These are phyloP conservation scores for Clistopyga incitator DNA, from an alignment of 2,888 invertebrate species.

Conservation along the genomic window DNA sequence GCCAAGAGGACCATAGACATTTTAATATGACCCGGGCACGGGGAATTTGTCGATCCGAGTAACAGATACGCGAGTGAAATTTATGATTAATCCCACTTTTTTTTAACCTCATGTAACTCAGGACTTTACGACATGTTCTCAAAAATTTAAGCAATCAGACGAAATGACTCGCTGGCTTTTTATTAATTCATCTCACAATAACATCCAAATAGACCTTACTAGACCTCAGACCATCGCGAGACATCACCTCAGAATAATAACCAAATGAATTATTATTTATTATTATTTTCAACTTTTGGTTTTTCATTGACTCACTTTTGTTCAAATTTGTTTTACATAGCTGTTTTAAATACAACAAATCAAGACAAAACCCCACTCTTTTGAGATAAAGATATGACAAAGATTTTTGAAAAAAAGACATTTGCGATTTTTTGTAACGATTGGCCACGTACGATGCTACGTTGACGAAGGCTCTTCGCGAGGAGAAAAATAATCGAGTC, in stretches of 20 bases:
- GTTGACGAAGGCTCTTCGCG: constrained; percentile 10
- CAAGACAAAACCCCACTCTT: neutral
- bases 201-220: too few species aligned
- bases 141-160: constrained; percentile 3
- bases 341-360: neutral
- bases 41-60: constrained; percentile 10
- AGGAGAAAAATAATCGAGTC: constrained; percentile 58
- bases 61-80: constrained; percentile 6
- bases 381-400: neutral
- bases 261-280: neutral
- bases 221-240: too few species aligned
- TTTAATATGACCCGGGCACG: constrained; percentile 39
- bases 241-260: too few species aligned
- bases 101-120: constrained; percentile 1
- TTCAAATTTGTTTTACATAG: too few species aligned
- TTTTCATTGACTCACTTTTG: neutral
- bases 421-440: constrained; percentile 15
- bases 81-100: constrained; percentile 9
- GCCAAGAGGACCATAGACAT: constrained; percentile 24
- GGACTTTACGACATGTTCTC: neutral
- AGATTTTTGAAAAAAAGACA: neutral
- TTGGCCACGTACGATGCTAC: neutral
- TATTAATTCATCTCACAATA: too few species aligned
- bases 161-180: neutral
- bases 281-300: neutral